Evolutionary conservation across 2,888 invertebrate species (phyloP).

Genomic region (Ectemnius cavifrons): DNA sequence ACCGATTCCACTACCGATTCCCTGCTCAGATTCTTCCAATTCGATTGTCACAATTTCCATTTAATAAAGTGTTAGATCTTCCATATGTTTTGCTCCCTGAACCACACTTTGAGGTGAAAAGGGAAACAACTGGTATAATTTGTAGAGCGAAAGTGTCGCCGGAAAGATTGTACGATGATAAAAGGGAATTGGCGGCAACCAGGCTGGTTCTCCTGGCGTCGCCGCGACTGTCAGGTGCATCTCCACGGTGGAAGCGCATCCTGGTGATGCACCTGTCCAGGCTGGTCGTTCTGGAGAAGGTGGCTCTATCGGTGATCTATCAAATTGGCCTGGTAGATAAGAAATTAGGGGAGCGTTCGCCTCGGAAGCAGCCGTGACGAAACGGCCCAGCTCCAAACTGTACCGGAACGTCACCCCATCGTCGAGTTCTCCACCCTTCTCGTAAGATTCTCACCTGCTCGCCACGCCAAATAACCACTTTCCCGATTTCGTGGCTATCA

Average conservation of each 20-base stretch:
- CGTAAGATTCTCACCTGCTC: constrained; percentile 56
- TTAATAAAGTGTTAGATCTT: no score
- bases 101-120: no score
- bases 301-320: constrained; percentile 69
- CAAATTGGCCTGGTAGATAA: constrained; percentile 67
- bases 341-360: constrained; percentile 53
- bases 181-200: constrained; percentile 4
- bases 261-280: constrained; percentile 55
- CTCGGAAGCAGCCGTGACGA: constrained; percentile 63
- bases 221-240: constrained; percentile 50
- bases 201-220: background rate
- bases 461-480: constrained; percentile 41
- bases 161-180: constrained; percentile 5
- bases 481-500: constrained; percentile 31
- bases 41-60: no score
- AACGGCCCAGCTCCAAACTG: constrained; percentile 43
- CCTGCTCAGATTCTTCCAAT: background rate
- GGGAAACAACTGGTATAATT: constrained; percentile 1
- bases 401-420: constrained; percentile 52
- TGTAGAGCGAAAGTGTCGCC: constrained; percentile 15
- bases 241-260: constrained; percentile 47
- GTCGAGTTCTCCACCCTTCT: constrained; percentile 17
- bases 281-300: constrained; percentile 42
- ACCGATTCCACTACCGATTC: background rate
- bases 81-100: no score